Evolutionary conservation across 2,888 invertebrate species (phyloP), one percentile per base, ranked within the genome.

Genomic region (Lysandra coridon): DNA sequence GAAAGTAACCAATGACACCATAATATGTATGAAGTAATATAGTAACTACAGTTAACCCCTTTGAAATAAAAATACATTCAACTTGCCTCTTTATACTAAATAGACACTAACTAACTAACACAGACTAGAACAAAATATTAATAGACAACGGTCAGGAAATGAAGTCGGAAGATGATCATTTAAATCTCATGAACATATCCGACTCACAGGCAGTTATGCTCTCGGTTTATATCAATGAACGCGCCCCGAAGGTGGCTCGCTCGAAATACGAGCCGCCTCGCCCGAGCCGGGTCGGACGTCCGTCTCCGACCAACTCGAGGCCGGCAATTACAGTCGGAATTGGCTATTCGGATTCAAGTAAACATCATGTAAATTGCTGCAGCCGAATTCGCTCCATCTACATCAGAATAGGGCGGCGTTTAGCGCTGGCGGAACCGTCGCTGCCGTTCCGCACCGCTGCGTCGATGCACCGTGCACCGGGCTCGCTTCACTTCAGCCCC

Each of bases 331-430:
- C 69, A 33, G 33, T 37, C 69, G 17, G 76, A 76, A 57, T 76
- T 76, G 76, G 76, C 57, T 76, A 76, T 76, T 76, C 76, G 30
- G 57, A 30, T 57, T 76, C 76, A 57, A 49, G 76, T 76, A 75
- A 75, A 75, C 75, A 75, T 75, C 75, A 75, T 49, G 75, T 75
- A 75, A 75, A 75, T 75, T 44, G 75, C 75, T 49, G 75, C 75
- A 23, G 30, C 53, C 33, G 6, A 75, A 30, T 53, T 76, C 23
- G 5, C 49, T 76, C 76, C 53, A 57, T 76, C 76, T 75, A 49
- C 75, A 74, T 74, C 74, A 76, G 76, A 76, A 76, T 57, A 76
- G 53, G 30, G n/a, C 30, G 7, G 53, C 76, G 57, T 76, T 76
- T 76, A 76, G 49, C 7, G 49, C 44, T 30, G 23, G 49, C 57